Evolutionary conservation across 1,140 invertebrate species (phyloP).

Genomic region (Varroa destructor): DNA sequence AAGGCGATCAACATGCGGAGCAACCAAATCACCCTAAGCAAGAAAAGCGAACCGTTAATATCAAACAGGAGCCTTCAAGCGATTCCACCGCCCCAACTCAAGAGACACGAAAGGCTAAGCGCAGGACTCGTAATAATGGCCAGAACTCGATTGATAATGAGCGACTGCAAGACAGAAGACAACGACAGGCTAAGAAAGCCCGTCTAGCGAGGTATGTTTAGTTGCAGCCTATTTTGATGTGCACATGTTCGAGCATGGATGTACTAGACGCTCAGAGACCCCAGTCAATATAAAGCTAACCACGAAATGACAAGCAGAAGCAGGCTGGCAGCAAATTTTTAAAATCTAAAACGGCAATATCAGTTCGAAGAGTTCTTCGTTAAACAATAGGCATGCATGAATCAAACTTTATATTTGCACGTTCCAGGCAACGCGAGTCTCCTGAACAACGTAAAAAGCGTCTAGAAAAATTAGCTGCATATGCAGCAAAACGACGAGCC

Average conservation of each 20-base stretch:
- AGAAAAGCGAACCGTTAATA: no score
- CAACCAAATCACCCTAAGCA: not conserved
- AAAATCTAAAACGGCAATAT: no score
- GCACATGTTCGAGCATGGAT: not conserved
- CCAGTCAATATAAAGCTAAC: no score
- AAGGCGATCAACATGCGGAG: not conserved
- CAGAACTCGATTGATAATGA: not conserved
- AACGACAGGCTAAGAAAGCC: conserved; percentile 9
- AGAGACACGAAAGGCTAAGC: no score
- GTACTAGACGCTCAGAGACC: not conserved
- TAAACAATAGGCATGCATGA: no score
- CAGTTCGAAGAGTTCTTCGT: no score
- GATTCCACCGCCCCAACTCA: no score
- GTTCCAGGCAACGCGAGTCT: not conserved
- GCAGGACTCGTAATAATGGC: no score
- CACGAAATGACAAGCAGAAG: no score
- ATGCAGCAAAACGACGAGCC: conserved; percentile 2
- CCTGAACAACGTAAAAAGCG: conserved; percentile 6
- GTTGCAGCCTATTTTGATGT: not conserved
- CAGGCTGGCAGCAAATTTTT: no score
- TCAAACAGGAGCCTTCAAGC: no score
- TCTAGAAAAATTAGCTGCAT: conserved; percentile 19
- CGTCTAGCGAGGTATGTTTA: conserved; percentile 9
- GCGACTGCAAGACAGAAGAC: conserved; percentile 12
- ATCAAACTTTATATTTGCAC: no score